Conservation (phyloP, 2,797 vertebrate species). For the Tokudaia muenninki region DNA sequence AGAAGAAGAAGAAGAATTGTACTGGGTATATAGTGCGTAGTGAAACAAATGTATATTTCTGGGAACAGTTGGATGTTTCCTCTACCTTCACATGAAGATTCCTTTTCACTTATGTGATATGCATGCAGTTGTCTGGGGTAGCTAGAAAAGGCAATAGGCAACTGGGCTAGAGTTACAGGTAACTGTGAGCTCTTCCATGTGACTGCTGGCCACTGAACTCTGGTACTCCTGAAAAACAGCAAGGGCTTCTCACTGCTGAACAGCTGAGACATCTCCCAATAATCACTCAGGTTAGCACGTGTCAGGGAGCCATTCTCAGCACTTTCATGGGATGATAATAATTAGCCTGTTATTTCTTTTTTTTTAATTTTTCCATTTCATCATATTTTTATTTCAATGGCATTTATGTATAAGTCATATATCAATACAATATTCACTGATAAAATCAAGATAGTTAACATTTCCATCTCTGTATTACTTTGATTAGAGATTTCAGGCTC, state of each 20-base stretch:
- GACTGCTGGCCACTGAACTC: neutral
- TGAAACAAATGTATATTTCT: conserved; percentile 11
- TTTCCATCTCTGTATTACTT: neutral
- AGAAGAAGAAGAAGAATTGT: neutral
- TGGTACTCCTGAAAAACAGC: neutral
- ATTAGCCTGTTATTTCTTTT: neutral
- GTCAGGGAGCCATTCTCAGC: neutral
- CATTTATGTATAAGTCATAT: neutral
- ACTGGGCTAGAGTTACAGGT: neutral
- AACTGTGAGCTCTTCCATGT: neutral
- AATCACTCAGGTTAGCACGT: neutral
- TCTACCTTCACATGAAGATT: neutral
- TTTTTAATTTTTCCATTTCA: neutral
- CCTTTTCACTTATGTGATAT: neutral
- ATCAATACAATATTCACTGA: neutral
- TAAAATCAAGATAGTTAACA: neutral
- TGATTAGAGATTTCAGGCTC: neutral
- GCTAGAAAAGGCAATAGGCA: neutral
- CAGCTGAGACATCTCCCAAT: neutral
- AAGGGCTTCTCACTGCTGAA: neutral
- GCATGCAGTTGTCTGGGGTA: neutral
- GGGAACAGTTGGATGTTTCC: neutral
- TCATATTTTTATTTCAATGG: neutral
- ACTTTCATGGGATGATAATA: conserved; percentile 29
- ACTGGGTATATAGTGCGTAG: neutral